Evolutionary conservation across 2,797 vertebrate species (phyloP).

Genomic region (Nasua narica): DNA sequence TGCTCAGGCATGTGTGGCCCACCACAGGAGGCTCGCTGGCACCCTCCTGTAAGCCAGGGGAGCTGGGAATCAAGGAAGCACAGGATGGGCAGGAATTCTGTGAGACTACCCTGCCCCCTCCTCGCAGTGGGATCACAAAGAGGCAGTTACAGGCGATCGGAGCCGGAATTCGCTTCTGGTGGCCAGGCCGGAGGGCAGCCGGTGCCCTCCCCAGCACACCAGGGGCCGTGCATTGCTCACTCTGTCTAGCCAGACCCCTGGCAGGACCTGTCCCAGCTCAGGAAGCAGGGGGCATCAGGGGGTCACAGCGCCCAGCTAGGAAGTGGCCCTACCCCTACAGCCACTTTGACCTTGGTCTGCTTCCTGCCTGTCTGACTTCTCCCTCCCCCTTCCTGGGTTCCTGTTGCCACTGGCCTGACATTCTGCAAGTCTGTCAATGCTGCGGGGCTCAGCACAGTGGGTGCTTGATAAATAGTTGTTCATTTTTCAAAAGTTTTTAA

Average conservation of each 20-base stretch:
- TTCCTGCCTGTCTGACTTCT: not conserved
- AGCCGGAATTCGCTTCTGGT: not conserved
- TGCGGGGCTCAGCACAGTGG: not conserved
- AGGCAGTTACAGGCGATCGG: not conserved
- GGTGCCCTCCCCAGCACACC: not conserved
- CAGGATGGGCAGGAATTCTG: not conserved
- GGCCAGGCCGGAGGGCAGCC: not conserved
- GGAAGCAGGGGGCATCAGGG: not conserved
- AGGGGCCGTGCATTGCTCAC: no score
- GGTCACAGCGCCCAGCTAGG: not conserved
- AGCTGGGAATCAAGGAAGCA: not conserved
- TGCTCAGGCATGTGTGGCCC: not conserved
- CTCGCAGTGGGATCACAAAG: not conserved
- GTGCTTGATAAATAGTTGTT: not conserved
- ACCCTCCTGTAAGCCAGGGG: not conserved
- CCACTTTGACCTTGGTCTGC: not conserved
- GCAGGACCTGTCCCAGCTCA: not conserved
- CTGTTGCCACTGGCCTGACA: not conserved
- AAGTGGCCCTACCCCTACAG: not conserved
- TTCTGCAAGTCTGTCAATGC: not conserved
- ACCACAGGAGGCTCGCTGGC: not conserved
- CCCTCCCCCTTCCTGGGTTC: not conserved
- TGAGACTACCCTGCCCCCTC: not conserved
- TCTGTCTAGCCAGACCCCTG: not conserved
- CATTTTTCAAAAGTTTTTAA: not conserved